phyloP scores from a whole-genome alignment of 92 coral and sea anemone species.

The Phenganax subtilis region DNA sequence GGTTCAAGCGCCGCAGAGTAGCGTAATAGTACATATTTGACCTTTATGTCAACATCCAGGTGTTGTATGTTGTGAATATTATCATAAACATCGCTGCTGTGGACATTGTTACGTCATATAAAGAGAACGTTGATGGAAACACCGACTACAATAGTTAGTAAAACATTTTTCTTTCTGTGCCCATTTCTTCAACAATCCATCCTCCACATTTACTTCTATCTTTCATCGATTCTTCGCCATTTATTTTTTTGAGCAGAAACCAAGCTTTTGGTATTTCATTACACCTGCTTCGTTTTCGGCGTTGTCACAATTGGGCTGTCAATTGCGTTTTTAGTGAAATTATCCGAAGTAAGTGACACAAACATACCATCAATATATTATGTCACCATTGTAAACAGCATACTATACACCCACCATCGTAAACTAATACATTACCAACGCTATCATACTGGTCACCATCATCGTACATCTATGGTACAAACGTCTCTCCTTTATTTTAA shows the following conservation, averaged over 20 bases:
- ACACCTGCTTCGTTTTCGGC: slow-evolving; percentile 14
- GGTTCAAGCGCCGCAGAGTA: neutral
- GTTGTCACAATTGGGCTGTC: slow-evolving; percentile 18
- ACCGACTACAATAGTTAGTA: slow-evolving; percentile 14
- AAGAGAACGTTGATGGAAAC: neutral
- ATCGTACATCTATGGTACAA: neutral
- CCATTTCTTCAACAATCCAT: neutral
- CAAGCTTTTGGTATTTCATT: neutral
- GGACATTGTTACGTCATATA: slow-evolving; percentile 7
- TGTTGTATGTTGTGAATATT: slow-evolving; percentile 10
- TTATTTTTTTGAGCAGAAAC: neutral
- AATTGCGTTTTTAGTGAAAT: slow-evolving; percentile 11
- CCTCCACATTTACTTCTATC: neutral
- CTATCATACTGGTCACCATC: neutral
- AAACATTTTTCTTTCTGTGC: neutral
- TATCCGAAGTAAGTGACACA: slow-evolving; percentile 7
- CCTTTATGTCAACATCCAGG: neutral
- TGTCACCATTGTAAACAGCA: neutral
- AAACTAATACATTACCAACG: neutral
- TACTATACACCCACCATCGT: neutral
- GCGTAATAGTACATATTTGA: neutral
- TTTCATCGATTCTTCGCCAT: neutral
- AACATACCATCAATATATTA: neutral
- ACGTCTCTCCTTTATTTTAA: neutral
- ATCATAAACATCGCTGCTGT: slow-evolving; percentile 6